Conservation (phyloP, 2,797 vertebrate genomes). For the Paramormyrops hopkinsi region DNA sequence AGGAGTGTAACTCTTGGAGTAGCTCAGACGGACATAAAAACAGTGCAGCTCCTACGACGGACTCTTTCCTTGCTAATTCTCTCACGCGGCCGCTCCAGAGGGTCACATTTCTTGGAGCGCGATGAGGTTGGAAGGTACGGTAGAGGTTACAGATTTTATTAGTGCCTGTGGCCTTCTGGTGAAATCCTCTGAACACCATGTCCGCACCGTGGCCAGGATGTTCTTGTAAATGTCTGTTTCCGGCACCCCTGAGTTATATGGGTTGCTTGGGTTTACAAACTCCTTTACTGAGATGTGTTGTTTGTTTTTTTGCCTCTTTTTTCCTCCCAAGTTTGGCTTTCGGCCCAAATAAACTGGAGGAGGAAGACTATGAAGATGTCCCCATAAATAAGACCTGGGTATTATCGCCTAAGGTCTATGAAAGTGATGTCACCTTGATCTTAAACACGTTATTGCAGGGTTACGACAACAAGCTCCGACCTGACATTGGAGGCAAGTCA, state of each 20-base stretch:
- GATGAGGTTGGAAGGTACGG: background rate
- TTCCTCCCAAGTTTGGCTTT: conserved; percentile 46
- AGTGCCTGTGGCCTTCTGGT: background rate
- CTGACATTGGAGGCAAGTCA: conserved; percentile 85
- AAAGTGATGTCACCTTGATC: conserved; percentile 89
- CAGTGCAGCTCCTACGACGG: background rate
- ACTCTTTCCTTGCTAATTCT: background rate
- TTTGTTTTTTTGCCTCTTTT: background rate
- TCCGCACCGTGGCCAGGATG: background rate
- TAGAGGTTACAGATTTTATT: background rate
- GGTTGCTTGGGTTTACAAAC: background rate
- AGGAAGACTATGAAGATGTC: conserved; percentile 90
- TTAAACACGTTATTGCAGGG: conserved; percentile 85
- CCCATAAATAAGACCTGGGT: conserved; percentile 93
- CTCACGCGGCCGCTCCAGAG: background rate
- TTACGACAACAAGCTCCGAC: conserved; percentile 91
- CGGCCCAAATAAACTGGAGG: conserved; percentile 78
- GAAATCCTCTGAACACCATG: background rate
- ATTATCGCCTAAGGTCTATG: conserved; percentile 87
- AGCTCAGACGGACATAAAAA: background rate
- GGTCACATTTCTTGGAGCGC: background rate
- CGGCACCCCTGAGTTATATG: background rate
- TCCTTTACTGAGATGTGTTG: background rate
- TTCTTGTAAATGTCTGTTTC: background rate
- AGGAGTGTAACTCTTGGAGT: background rate